These are phyloP conservation scores for Tetrao urogallus DNA, from an alignment of 2,113 vertebrate genomes.

Conservation along the genomic window DNA sequence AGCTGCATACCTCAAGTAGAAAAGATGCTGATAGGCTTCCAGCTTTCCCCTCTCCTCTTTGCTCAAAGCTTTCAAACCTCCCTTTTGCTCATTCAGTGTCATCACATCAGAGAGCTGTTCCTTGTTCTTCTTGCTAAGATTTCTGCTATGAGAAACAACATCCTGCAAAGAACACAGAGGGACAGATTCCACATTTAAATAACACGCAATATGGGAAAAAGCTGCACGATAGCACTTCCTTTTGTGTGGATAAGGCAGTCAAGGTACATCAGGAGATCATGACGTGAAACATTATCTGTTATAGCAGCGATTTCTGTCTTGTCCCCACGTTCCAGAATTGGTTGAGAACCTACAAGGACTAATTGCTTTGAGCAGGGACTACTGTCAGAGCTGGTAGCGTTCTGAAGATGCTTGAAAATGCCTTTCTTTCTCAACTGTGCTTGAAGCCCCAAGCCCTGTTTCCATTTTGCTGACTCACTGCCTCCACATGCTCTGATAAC, in stretches of 20 bases:
- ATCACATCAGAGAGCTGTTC: slow-evolving; percentile 95
- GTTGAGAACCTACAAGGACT: not conserved
- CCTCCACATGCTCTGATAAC: no score
- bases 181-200: not conserved
- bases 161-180: slow-evolving; percentile 79
- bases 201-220: not conserved
- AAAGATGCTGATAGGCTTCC: slow-evolving; percentile 96
- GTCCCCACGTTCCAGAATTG: not conserved
- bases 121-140: slow-evolving; percentile 98
- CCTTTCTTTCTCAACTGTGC: no score
- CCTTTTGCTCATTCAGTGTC: slow-evolving; percentile 96
- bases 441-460: no score
- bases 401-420: no score
- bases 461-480: no score
- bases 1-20: slow-evolving; percentile 88
- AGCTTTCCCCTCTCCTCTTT: slow-evolving; percentile 96
- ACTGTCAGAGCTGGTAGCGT: not conserved
- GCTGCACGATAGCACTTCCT: not conserved
- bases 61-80: slow-evolving; percentile 95
- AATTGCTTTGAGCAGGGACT: not conserved
- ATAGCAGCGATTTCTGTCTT: not conserved
- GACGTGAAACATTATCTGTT: not conserved
- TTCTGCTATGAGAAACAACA: slow-evolving; percentile 98
- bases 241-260: fast-evolving
- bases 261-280: not conserved